These are phyloP conservation scores for Nerophis lumbriciformis DNA, from an alignment of 2,113 vertebrate genomes.

Conservation along the genomic window DNA sequence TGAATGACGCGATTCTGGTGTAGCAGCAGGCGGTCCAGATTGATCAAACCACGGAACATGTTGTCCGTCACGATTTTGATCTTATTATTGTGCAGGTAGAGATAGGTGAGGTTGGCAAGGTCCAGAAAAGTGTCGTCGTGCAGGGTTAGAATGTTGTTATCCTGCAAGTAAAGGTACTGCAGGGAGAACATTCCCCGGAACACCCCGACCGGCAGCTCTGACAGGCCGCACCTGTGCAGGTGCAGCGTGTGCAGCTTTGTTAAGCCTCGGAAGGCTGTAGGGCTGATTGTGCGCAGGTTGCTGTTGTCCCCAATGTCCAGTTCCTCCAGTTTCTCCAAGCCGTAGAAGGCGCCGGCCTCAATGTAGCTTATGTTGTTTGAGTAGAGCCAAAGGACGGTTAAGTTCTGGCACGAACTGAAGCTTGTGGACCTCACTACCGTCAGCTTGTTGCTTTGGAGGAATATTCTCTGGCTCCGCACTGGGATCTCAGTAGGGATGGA, in stretches of 20 bases:
- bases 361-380: slow-evolving; percentile 93
- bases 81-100: slow-evolving; percentile 95
- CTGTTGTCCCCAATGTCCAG: slow-evolving; percentile 94
- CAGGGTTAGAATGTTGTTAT: slow-evolving; percentile 85
- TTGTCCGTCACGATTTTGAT: slow-evolving; percentile 89
- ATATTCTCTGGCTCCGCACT: slow-evolving; percentile 88
- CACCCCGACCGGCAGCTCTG: slow-evolving; percentile 83
- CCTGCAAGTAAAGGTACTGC: slow-evolving; percentile 96
- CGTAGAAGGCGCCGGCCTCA: slow-evolving; percentile 84
- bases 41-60: slow-evolving; percentile 85
- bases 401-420: slow-evolving; percentile 90
- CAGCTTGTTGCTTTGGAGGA: slow-evolving; percentile 93
- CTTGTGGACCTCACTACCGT: slow-evolving; percentile 81
- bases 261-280: slow-evolving; percentile 85
- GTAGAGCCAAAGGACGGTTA: slow-evolving; percentile 93
- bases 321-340: slow-evolving; percentile 88
- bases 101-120: slow-evolving; percentile 93
- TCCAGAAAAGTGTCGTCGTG: slow-evolving; percentile 90
- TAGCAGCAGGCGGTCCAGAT: slow-evolving; percentile 87
- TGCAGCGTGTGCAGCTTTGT: slow-evolving; percentile 90
- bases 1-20: slow-evolving; percentile 87
- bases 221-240: slow-evolving; percentile 90
- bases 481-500: slow-evolving; percentile 90
- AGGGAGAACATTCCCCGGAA: slow-evolving; percentile 89
- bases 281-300: slow-evolving; percentile 84